Percentiles rank a stretch among this genome's conserved stretches.
phyloP scores from a whole-genome alignment of 2,797 vertebrate species.

The Microctenopoma stevenorrisi region DNA sequence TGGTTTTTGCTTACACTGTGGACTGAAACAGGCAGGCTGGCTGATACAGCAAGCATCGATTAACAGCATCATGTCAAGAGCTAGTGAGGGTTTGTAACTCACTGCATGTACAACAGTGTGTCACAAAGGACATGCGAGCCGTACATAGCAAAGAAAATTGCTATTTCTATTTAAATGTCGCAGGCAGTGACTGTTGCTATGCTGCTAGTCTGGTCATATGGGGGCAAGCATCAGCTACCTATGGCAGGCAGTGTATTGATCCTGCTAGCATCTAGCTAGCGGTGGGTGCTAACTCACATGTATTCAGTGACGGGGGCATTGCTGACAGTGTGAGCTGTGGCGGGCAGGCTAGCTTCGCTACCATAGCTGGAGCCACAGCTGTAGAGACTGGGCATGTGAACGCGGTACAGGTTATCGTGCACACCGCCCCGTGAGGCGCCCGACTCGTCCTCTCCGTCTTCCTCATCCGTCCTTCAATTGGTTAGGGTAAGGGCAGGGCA shows the following conservation, averaged over 20 bases:
- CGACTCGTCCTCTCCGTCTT: slow-evolving; percentile 95
- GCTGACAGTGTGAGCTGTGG: slow-evolving; percentile 99
- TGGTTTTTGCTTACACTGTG: slow-evolving; percentile 19
- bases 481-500: slow-evolving; percentile 65
- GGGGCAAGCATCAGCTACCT: slow-evolving; percentile 65
- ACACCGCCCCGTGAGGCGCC: slow-evolving; percentile 81
- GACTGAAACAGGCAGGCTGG: slow-evolving; percentile 41
- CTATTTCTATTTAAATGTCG: slow-evolving; percentile 19
- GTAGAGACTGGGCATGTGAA: slow-evolving; percentile 99
- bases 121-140: slow-evolving; percentile 53
- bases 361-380: slow-evolving; percentile 99
- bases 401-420: slow-evolving; percentile 98
- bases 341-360: slow-evolving; percentile 98
- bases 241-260: slow-evolving; percentile 67
- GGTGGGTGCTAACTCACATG: slow-evolving; percentile 91
- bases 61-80: slow-evolving; percentile 31
- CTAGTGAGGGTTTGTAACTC: slow-evolving; percentile 38
- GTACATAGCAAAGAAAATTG: slow-evolving; percentile 29
- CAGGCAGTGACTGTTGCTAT: slow-evolving; percentile 54
- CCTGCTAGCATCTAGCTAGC: slow-evolving; percentile 70
- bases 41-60: slow-evolving; percentile 44
- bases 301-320: slow-evolving; percentile 99
- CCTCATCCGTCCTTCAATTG: slow-evolving; percentile 88
- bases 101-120: slow-evolving; percentile 36
- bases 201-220: slow-evolving; percentile 42